A percentile compares a stretch with the other conserved stretches of the same genome.
phyloP scores from a whole-genome alignment of 2,113 vertebrate genomes.

The Apteryx owenii region DNA sequence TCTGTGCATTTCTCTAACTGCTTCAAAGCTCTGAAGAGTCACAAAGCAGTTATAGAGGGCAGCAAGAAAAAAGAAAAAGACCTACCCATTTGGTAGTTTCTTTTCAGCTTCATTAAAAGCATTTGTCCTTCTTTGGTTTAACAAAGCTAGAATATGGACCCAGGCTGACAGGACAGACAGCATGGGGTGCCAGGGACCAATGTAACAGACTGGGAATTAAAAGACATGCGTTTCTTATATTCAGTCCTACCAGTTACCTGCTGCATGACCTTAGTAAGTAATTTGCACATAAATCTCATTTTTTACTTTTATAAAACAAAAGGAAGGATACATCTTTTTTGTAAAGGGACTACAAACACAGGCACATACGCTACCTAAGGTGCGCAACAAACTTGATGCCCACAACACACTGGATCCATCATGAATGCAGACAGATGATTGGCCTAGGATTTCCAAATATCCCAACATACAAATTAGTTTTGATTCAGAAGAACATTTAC shows the following conservation, averaged over 20 bases:
- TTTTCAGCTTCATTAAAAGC: background rate
- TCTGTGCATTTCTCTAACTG: background rate
- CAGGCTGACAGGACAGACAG: background rate
- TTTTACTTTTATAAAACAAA: background rate
- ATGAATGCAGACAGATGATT: no score
- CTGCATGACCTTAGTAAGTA: background rate
- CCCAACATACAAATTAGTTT: background rate
- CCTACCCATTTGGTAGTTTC: fast-evolving
- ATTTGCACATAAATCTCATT: background rate
- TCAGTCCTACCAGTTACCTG: background rate
- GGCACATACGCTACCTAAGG: no score
- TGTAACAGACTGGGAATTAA: fast-evolving
- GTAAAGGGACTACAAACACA: no score
- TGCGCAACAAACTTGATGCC: no score
- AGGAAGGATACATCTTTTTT: background rate
- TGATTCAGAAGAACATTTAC: background rate
- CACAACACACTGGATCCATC: no score
- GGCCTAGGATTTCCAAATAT: background rate
- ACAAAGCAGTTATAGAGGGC: background rate
- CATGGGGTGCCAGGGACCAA: background rate
- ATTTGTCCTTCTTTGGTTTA: background rate
- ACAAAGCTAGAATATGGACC: background rate
- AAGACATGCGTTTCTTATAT: background rate
- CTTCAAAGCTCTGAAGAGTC: background rate
- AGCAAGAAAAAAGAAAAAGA: background rate